Percentiles rank a stretch among this genome's conserved stretches.
These are phyloP conservation scores for Oncorhynchus clarkii DNA, from an alignment of 2,113 vertebrate genomes.

Conservation along the genomic window DNA sequence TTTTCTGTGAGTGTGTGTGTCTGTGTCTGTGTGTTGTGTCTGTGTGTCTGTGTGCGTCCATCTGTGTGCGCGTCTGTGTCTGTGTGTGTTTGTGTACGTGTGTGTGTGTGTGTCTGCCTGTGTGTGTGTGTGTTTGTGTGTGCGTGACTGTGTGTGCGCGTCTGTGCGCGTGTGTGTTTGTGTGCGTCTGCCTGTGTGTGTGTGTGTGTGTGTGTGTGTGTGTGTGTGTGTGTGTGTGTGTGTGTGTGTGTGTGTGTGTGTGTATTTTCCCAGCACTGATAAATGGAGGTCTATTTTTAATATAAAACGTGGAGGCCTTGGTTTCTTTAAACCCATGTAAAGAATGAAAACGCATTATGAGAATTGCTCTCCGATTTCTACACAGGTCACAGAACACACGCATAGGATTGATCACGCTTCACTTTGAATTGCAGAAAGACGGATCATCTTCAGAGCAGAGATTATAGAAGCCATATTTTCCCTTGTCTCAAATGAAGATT, in stretches of 20 bases:
- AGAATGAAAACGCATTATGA: conserved; percentile 41
- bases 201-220: too few relatives aligned
- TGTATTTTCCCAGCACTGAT: conserved; percentile 6
- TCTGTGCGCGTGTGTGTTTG: too few relatives aligned
- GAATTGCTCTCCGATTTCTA: conserved; percentile 32
- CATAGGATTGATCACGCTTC: conserved; percentile 37
- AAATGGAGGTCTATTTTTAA: conserved; percentile 27
- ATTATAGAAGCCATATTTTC: conserved; percentile 12
- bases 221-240: too few relatives aligned
- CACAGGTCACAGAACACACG: conserved; percentile 30
- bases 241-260: background rate
- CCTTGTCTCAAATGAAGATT: conserved; percentile 15
- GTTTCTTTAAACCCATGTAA: conserved; percentile 15
- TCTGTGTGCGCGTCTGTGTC: too few relatives aligned
- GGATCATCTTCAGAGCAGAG: conserved; percentile 8
- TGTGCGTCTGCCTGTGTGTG: too few relatives aligned
- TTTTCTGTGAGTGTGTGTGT: background rate
- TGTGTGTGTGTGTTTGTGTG: too few relatives aligned
- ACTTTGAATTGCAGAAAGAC: conserved; percentile 30
- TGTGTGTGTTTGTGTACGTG: too few relatives aligned
- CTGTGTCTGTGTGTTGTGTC: too few relatives aligned
- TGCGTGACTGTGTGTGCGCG: too few relatives aligned
- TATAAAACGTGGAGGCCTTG: conserved; percentile 6
- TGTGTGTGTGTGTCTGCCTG: too few relatives aligned
- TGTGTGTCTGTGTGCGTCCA: too few relatives aligned